Conservation (phyloP, 2,113 vertebrate species). For the Oncorhynchus nerka region DNA sequence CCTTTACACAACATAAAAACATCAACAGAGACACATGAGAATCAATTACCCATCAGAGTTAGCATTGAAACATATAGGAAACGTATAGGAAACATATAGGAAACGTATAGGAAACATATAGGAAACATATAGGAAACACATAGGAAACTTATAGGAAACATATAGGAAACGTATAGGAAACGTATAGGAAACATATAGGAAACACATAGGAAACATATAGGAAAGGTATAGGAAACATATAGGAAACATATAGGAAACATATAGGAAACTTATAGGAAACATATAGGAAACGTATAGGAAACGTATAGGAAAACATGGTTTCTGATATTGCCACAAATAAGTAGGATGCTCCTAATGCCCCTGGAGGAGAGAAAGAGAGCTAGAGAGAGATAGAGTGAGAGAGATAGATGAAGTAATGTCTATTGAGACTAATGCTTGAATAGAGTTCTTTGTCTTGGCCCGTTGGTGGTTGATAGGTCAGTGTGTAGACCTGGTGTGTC, state of each 20-base stretch:
- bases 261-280: constrained; percentile 33
- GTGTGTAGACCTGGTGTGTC: constrained; percentile 6
- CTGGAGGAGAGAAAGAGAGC: constrained; percentile 82
- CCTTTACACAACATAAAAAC: constrained; percentile 79
- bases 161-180: constrained; percentile 34
- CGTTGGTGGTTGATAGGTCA: constrained; percentile 23
- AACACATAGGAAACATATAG: constrained; percentile 32
- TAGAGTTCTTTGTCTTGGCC: constrained; percentile 62
- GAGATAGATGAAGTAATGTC: constrained; percentile 76
- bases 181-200: constrained; percentile 33
- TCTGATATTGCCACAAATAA: constrained; percentile 99
- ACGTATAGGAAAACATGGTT: constrained; percentile 83
- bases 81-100: constrained; percentile 25
- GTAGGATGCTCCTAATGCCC: constrained; percentile 99
- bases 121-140: constrained; percentile 30
- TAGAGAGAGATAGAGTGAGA: no score
- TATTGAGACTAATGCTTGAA: constrained; percentile 86
- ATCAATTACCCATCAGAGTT: constrained; percentile 72
- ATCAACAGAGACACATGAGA: constrained; percentile 67
- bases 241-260: constrained; percentile 32
- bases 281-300: constrained; percentile 3
- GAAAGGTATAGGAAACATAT: constrained; percentile 32
- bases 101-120: constrained; percentile 15
- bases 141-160: constrained; percentile 32
- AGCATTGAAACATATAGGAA: constrained; percentile 73